Evolutionary conservation across 2,113 vertebrate genomes (phyloP).

Genomic region (Terrapene triunguis): DNA sequence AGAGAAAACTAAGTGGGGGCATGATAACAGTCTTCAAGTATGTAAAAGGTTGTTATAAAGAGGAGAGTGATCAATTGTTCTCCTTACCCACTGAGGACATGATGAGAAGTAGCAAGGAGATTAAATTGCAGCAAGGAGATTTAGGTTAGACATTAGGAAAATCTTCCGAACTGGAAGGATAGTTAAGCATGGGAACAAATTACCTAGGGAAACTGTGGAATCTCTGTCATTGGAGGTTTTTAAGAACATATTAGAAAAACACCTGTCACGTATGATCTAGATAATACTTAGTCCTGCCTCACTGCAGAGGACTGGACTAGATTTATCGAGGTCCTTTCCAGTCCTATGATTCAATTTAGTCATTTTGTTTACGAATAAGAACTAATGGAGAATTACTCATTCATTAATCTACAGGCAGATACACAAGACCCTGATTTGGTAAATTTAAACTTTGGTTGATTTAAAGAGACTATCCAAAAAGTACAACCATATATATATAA

Average conservation of each 20-base stretch:
- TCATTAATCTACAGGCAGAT: neutral
- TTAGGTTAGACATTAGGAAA: neutral
- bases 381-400: neutral
- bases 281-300: neutral
- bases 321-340: neutral
- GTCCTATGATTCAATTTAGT: neutral
- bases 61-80: neutral
- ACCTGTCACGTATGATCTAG: neutral
- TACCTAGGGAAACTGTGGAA: neutral
- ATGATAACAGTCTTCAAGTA: neutral
- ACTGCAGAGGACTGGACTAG: neutral
- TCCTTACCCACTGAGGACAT: neutral
- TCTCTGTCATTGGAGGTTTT: neutral
- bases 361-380: neutral
- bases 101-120: neutral
- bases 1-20: neutral
- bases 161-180: neutral
- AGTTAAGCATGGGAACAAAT: neutral
- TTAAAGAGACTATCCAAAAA: neutral
- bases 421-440: neutral
- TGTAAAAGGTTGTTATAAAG: neutral
- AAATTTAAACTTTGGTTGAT: neutral
- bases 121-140: neutral
- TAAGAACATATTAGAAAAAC: neutral
- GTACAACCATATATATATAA: neutral